Base-by-base conservation (phyloP, 2,797 vertebrate genomes). In the Chelon labrosus region DNA sequence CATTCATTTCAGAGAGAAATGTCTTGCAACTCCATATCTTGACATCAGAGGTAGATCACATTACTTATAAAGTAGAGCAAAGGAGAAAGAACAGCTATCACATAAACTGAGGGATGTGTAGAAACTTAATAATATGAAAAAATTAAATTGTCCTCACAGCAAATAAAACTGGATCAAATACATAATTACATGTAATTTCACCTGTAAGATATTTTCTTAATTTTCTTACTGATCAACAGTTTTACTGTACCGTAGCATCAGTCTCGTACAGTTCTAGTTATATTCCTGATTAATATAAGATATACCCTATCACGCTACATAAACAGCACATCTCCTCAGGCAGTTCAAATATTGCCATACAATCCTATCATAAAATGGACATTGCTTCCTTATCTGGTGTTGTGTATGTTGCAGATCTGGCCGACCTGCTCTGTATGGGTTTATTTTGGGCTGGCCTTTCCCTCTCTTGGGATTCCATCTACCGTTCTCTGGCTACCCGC, bases 381-480 rank as follows among this genome's bases (percentile, higher is more conserved):
- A 72, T 75, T 46, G 52, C 65, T 70, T 89, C 89, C 90, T 85
- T 90, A 91, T 93, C 88, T 84, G 89, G 91, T 57, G 71, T 76
- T 77, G 81, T 78, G 70, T 65, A 61, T 63, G 61, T 65, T 4
- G 75, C 39, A 65, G 75, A 65, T 73, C 64, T 14, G 38, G 63
- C 61, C 37, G 7, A 61, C 47, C 62, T 5, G 49, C 73, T 84
- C 75, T 73, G 58, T 80, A 80, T 75, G 82, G 79, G 91, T 91
- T 92, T 95, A 94, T 95, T 95, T 94, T 89, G 68, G 90, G 85
- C 88, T 83, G 63, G 89, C 88, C 91, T 91, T 92, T 91, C 85
- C 87, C 80, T 73, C 88, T 91, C 81, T 60, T 77, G 61, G 82
- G 70, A 93, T 94, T 92, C 91, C 90, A 89, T 79, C 77, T 70